Percentiles rank a stretch among this genome's conserved stretches.
These are phyloP conservation scores for Latrodectus hesperus DNA, from an alignment of 2,888 invertebrate species.

Conservation along the genomic window DNA sequence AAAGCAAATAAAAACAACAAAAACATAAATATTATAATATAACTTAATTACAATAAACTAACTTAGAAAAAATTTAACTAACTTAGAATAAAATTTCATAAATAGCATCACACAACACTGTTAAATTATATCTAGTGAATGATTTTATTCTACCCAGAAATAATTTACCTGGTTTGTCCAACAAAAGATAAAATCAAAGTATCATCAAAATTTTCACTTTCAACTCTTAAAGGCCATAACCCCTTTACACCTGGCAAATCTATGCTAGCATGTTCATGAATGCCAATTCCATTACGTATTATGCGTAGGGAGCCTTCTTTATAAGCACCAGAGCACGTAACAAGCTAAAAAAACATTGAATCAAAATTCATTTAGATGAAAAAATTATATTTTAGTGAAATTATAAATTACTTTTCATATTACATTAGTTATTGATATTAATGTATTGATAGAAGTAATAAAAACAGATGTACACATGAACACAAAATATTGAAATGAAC, in stretches of 20 bases:
- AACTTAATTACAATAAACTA: too few species aligned
- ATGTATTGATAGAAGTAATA: too few species aligned
- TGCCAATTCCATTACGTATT: conserved; percentile 98
- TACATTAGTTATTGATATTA: too few species aligned
- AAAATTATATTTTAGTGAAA: too few species aligned
- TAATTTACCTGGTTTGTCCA: conserved; percentile 87
- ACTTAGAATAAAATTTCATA: too few species aligned
- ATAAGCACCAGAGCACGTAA: conserved; percentile 97
- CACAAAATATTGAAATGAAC: too few species aligned
- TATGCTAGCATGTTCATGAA: conserved; percentile 97
- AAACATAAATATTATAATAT: too few species aligned
- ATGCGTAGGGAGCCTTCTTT: conserved; percentile 98
- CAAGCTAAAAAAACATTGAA: conserved; percentile 78
- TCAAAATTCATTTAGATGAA: too few species aligned
- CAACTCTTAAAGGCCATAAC: conserved; percentile 94
- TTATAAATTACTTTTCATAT: too few species aligned
- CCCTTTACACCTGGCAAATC: conserved; percentile 98
- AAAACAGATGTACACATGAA: too few species aligned
- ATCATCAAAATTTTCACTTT: conserved; percentile 81
- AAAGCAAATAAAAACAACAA: too few species aligned
- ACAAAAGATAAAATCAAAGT: conserved; percentile 95
- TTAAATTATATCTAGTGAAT: background rate
- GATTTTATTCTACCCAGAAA: background rate
- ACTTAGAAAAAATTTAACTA: too few species aligned
- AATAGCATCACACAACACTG: background rate